Conservation (phyloP, 2,113 vertebrate species). For the Saimiri boliviensis region DNA sequence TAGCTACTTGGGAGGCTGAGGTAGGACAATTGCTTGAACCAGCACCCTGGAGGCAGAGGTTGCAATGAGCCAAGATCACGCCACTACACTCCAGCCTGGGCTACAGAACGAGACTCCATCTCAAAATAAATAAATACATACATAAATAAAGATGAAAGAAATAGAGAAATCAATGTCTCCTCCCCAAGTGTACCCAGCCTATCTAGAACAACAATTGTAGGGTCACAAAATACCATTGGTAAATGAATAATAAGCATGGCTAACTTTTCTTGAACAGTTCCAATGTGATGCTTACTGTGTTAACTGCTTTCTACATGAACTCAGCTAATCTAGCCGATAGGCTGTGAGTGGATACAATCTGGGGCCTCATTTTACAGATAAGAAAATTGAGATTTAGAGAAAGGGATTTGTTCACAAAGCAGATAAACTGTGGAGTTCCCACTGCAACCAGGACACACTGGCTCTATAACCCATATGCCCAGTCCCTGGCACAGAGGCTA, state of each 20-base stretch:
- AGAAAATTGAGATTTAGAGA: not conserved
- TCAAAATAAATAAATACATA: too few species aligned
- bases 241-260: not conserved
- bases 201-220: not conserved
- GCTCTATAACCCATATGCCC: not conserved
- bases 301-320: slow-evolving; percentile 26
- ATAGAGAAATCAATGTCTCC: not conserved
- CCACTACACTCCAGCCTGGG: too few species aligned
- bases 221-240: not conserved
- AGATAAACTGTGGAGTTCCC: not conserved
- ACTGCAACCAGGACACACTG: not conserved
- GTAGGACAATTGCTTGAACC: too few species aligned
- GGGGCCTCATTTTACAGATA: not conserved
- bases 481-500: not conserved
- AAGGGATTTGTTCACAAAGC: not conserved
- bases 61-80: too few species aligned
- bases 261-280: not conserved
- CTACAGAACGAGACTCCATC: too few species aligned
- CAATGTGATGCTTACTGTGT: not conserved
- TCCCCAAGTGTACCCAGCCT: not conserved
- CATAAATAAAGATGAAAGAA: not conserved
- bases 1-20: too few species aligned
- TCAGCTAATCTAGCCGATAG: not conserved
- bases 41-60: too few species aligned
- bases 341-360: not conserved